Conservation (phyloP, 2,888 invertebrate genomes). For the Ichneumoninae sp. region DNA sequence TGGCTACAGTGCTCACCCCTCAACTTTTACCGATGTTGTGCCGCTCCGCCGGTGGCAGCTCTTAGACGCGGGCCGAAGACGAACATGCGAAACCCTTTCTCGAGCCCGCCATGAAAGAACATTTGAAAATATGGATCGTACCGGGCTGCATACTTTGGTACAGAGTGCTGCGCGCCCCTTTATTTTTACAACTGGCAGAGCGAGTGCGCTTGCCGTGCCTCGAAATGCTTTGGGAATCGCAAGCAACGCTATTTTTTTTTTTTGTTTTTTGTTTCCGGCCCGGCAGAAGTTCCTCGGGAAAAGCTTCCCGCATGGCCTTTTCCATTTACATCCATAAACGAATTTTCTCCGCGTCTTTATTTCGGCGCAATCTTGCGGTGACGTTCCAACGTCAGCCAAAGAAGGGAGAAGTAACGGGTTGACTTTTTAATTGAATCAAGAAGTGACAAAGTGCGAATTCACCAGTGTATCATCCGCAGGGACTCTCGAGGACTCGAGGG, state of each 20-base stretch:
- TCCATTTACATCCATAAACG: too few species aligned
- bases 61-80: background rate
- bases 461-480: conserved; percentile 22
- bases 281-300: too few species aligned
- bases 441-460: conserved; percentile 60
- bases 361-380: background rate
- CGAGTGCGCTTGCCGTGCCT: background rate
- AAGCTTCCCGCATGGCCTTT: too few species aligned
- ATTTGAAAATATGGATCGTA: background rate
- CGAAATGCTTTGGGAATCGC: background rate
- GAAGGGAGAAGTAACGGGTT: conserved; percentile 6
- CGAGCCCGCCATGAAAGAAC: background rate
- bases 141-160: background rate
- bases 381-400: background rate
- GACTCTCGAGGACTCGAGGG: conserved; percentile 22
- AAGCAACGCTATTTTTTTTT: background rate
- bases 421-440: conserved; percentile 60
- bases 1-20: conserved; percentile 69
- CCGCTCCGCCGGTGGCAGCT: background rate
- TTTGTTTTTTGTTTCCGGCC: too few species aligned
- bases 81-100: conserved; percentile 1
- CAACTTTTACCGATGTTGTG: conserved; percentile 3
- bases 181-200: background rate
- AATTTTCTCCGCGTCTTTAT: too few species aligned
- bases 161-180: background rate